These are phyloP conservation scores for Mionectes macconnelli DNA, from an alignment of 2,113 vertebrate genomes.

Conservation along the genomic window DNA sequence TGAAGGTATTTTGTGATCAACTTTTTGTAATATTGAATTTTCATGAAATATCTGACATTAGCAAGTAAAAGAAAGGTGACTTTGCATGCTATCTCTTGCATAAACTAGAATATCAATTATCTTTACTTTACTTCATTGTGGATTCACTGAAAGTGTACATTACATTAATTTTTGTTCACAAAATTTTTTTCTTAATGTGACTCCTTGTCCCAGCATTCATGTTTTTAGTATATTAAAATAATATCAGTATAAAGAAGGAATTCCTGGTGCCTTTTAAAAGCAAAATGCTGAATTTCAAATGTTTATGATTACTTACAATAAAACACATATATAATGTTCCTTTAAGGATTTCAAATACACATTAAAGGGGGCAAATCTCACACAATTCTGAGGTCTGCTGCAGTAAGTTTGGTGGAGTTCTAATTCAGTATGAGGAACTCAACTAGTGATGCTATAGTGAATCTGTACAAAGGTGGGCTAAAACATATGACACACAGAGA, in stretches of 20 bases:
- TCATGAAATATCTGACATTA: background rate
- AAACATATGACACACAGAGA: background rate
- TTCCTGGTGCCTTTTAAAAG: background rate
- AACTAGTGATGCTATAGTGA: background rate
- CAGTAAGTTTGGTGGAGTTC: background rate
- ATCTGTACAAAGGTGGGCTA: background rate
- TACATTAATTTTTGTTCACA: background rate
- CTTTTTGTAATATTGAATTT: constrained; percentile 3
- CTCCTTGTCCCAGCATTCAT: background rate
- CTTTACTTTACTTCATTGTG: background rate
- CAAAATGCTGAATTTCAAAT: background rate
- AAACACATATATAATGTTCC: background rate
- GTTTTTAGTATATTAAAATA: background rate
- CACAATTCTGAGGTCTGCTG: background rate
- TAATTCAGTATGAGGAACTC: background rate
- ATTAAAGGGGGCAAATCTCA: background rate
- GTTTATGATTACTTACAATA: background rate
- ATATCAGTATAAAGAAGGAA: background rate
- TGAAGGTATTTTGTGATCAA: background rate
- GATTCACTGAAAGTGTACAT: background rate
- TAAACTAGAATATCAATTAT: background rate
- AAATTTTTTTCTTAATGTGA: background rate
- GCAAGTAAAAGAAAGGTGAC: background rate
- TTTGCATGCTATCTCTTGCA: background rate
- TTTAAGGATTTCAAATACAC: background rate